Evolutionary conservation across 2,113 vertebrate species (phyloP), one percentile per base, ranked within the genome.

Genomic region (Phylloscopus whistleri): DNA sequence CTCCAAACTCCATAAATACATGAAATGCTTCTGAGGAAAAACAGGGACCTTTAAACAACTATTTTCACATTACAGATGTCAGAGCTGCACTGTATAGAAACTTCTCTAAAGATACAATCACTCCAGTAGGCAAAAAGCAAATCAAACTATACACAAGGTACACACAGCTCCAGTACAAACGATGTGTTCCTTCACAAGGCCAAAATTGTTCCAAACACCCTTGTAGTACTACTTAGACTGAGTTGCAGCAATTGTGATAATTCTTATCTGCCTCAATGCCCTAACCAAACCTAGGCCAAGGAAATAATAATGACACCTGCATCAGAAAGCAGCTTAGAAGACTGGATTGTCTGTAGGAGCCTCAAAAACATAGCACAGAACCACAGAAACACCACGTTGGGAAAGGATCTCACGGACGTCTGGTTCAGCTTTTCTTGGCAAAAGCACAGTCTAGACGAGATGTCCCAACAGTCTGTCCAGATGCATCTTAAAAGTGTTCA

Each of bases 361-460:
- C 51, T 10, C 31, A 84, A 72, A 56, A 79, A 60, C 16, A 11
- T 2, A 43, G 35, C 26, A 33, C 13, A 76, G 49, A 69, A 56
- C 49, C 56, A 20, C 1, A 48, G 4, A 90, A 49, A 63, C 10
- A 37, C 5, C 27, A 37, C 0, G 0, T 7, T 43, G 56, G 49
- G 63, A 90, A 37, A 56, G 43, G 22, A 63, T 28, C 31, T 69
- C 63, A 43, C 28, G 27, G 27, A 43, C 33, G 16, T 24, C 10
- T 62, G 41, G 10, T 33, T 56, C 79, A 63, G 63, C 35, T 75
- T 84, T 63, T 70, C 63, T 77, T 77, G 87, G 63, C 72, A 56
- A 37, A 77, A 77, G 63, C 35, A 43, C 18, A 31, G 28, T 70
- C 72, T 84, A 90, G 49, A 77, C 64, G 63, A 69, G 41, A 56